Conservation (phyloP, 1,140 invertebrate genomes). For the Schlechtendalia chinensis region DNA sequence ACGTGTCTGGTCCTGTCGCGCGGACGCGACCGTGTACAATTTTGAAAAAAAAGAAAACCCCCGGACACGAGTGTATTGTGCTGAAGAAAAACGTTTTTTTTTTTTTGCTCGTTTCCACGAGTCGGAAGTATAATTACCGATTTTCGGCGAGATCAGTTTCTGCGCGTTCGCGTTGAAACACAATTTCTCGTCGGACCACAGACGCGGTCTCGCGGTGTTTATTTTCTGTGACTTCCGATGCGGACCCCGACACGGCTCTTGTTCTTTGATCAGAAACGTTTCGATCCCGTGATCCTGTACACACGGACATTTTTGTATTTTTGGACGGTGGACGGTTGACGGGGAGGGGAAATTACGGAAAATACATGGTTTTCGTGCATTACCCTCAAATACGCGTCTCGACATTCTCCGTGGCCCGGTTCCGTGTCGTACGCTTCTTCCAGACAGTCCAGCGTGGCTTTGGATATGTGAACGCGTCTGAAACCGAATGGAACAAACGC, state of each 20-base stretch:
- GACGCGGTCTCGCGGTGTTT: conserved; percentile 52
- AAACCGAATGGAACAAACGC: conserved; percentile 53
- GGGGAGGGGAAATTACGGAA: too few species aligned
- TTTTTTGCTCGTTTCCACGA: too few species aligned
- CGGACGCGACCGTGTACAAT: too few species aligned
- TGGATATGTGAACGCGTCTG: conserved; percentile 89
- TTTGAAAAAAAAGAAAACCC: too few species aligned
- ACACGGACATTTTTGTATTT: too few species aligned
- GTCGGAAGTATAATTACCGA: conserved; percentile 33
- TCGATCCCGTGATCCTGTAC: conserved; percentile 75
- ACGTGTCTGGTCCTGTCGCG: too few species aligned
- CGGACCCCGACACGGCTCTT: conserved; percentile 65
- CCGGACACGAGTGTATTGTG: too few species aligned
- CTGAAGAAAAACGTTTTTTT: too few species aligned
- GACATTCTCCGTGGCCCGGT: conserved; percentile 78
- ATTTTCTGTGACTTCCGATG: conserved; percentile 54
- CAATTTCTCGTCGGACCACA: conserved; percentile 54
- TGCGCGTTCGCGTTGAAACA: conserved; percentile 12
- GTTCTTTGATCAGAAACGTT: conserved; percentile 87
- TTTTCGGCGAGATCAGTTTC: conserved; percentile 28
- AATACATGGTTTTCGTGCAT: background rate
- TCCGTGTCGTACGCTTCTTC: conserved; percentile 90
- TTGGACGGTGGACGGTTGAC: too few species aligned
- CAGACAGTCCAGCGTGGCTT: conserved; percentile 78
- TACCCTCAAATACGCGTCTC: conserved; percentile 79